These are phyloP conservation scores for Iguana delicatissima DNA, from an alignment of 2,797 vertebrate species.

Conservation along the genomic window DNA sequence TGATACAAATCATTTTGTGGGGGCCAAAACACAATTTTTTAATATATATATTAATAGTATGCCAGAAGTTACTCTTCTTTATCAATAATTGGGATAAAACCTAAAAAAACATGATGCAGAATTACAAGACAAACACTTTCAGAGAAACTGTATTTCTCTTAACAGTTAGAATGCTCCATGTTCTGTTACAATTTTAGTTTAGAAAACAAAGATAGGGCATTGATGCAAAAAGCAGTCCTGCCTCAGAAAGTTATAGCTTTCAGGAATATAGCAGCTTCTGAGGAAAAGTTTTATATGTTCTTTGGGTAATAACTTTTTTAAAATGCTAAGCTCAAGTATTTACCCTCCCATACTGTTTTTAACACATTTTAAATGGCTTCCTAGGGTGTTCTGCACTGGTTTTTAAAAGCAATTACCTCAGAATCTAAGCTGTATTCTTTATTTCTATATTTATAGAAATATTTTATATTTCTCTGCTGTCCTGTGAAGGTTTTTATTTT, in stretches of 20 bases:
- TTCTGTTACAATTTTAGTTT: not conserved
- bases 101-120: not conserved
- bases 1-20: not conserved
- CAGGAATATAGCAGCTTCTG: not conserved
- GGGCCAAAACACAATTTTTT: not conserved
- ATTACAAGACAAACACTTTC: not conserved
- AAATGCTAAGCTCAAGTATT: constrained; percentile 1
- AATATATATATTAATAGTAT: not conserved
- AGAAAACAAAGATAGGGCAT: not conserved
- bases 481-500: not conserved
- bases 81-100: not conserved
- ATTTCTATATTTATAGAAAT: not conserved
- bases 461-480: not conserved
- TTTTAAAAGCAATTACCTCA: constrained; percentile 25
- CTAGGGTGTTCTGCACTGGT: not conserved
- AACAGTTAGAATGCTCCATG: not conserved
- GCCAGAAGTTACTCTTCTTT: not conserved
- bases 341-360: constrained; percentile 1
- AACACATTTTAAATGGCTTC: constrained; percentile 15
- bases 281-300: not conserved
- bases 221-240: not conserved
- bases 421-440: not conserved
- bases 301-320: not conserved
- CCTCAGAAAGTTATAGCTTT: not conserved
- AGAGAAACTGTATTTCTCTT: not conserved